These are phyloP conservation scores for Drosophila navojoa DNA, from an alignment of 1,140 invertebrate genomes.

Conservation along the genomic window DNA sequence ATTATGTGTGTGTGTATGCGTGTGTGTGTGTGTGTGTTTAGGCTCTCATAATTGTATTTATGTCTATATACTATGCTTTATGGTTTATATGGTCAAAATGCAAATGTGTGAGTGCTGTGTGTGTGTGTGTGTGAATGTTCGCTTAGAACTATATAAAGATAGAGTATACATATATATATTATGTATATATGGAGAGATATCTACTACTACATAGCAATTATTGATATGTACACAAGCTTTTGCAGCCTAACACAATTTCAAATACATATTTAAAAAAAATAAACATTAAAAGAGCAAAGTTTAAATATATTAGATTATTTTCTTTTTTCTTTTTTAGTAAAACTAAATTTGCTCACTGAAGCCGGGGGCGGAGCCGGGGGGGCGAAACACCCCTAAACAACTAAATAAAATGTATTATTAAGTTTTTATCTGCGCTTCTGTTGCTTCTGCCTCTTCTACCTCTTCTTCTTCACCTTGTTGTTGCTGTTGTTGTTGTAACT, in stretches of 20 bases:
- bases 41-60: conserved; percentile 61
- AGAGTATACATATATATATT: conserved; percentile 25
- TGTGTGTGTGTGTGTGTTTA: conserved; percentile 25
- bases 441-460: not conserved
- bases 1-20: conserved; percentile 38
- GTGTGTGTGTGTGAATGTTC: conserved; percentile 38
- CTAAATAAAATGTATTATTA: conserved; percentile 28
- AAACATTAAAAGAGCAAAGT: conserved; percentile 1
- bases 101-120: conserved; percentile 44
- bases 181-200: conserved; percentile 21
- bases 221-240: conserved; percentile 74
- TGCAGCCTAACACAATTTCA: conserved; percentile 53
- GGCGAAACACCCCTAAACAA: conserved; percentile 22
- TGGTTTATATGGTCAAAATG: conserved; percentile 25
- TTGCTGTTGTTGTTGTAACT: conserved; percentile 32
- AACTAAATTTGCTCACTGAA: no score
- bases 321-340: no score
- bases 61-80: conserved; percentile 44
- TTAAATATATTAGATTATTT: no score
- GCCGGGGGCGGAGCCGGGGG: no score
- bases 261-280: conserved; percentile 25
- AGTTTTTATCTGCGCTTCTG: conserved; percentile 5
- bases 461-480: not conserved
- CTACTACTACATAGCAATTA: conserved; percentile 55
- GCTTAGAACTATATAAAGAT: conserved; percentile 64